Percentiles rank a stretch among this genome's conserved stretches.
Evolutionary conservation across 2,113 vertebrate species (phyloP).

Genomic region (Condylura cristata): DNA sequence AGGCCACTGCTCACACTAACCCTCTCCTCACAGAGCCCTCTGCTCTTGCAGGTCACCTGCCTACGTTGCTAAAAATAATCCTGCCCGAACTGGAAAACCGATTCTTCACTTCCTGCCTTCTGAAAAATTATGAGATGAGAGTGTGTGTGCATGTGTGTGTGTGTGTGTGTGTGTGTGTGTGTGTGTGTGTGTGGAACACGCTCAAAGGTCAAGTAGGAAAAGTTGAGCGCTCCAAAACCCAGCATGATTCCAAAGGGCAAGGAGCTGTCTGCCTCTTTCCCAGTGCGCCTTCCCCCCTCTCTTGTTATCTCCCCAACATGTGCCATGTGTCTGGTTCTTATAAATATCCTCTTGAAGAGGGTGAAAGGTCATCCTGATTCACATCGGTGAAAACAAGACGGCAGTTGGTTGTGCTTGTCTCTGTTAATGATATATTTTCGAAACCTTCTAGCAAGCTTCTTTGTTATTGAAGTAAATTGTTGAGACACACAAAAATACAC

Average conservation of each 20-base stretch:
- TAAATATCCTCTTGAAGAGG: slow-evolving; percentile 37
- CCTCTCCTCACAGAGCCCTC: not conserved
- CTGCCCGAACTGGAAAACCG: slow-evolving; percentile 13
- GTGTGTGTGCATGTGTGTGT: too few relatives aligned
- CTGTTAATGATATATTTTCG: slow-evolving; percentile 40
- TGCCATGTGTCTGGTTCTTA: not conserved
- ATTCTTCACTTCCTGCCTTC: slow-evolving; percentile 7
- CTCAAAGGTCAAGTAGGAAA: slow-evolving; percentile 1
- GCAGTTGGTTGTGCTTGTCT: not conserved
- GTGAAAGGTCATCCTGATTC: slow-evolving; percentile 59
- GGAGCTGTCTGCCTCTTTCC: not conserved
- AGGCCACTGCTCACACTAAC: not conserved
- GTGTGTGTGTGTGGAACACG: not conserved
- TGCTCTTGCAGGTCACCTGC: not conserved
- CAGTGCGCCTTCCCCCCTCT: not conserved
- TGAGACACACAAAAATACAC: slow-evolving; percentile 35
- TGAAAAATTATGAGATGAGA: not conserved
- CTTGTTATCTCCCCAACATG: slow-evolving; percentile 27
- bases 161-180: too few relatives aligned
- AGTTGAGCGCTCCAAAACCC: rapidly evolving
- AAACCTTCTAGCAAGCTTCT: slow-evolving; percentile 44
- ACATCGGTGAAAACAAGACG: slow-evolving; percentile 29
- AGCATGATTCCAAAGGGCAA: not conserved
- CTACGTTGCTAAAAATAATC: slow-evolving; percentile 68
- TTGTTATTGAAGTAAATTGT: slow-evolving; percentile 55